A percentile compares a stretch with the other conserved stretches of the same genome.
Evolutionary conservation across 2,888 invertebrate species (phyloP).

Genomic region (Drosophila multiciliata): DNA sequence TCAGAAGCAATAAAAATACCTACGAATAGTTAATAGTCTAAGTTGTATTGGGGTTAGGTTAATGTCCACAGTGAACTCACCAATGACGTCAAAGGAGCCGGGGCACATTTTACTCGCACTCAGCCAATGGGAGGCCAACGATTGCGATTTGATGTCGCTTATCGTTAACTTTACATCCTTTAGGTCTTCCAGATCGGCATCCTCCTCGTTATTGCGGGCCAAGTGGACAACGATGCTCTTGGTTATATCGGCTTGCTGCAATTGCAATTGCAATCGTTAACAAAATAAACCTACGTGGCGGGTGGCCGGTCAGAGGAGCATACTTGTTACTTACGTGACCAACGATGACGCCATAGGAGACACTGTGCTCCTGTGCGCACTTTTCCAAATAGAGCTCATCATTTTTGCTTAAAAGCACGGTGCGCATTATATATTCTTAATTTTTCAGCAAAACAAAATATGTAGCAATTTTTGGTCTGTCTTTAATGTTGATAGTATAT

Average conservation of each 20-base stretch:
- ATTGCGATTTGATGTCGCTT: conserved; percentile 77
- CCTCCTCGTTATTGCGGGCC: conserved; percentile 89
- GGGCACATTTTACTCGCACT: conserved; percentile 96
- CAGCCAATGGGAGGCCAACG: conserved; percentile 89
- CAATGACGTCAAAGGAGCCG: conserved; percentile 94
- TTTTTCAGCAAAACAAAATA: conserved; percentile 47
- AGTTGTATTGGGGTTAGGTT: neutral
- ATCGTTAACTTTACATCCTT: conserved; percentile 58
- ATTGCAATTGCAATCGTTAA: conserved; percentile 18
- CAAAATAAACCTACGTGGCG: conserved; percentile 61
- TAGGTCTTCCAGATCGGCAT: conserved; percentile 75
- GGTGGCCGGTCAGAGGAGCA: conserved; percentile 8
- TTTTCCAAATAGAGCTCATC: conserved; percentile 89
- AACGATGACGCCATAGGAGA: conserved; percentile 90
- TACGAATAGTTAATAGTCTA: conserved; percentile 71
- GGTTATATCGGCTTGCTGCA: conserved; percentile 86
- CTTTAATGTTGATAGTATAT: conserved; percentile 29
- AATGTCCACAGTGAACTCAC: conserved; percentile 77
- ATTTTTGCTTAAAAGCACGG: conserved; percentile 89
- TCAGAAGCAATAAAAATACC: conserved; percentile 91
- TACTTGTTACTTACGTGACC: conserved; percentile 88
- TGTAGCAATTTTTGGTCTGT: conserved; percentile 21
- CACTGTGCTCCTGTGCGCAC: conserved; percentile 87
- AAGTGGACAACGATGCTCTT: conserved; percentile 92
- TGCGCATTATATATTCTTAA: conserved; percentile 85